Base-by-base conservation (phyloP, 2,888 invertebrate genomes). In the Thymelicus acteon region DNA sequence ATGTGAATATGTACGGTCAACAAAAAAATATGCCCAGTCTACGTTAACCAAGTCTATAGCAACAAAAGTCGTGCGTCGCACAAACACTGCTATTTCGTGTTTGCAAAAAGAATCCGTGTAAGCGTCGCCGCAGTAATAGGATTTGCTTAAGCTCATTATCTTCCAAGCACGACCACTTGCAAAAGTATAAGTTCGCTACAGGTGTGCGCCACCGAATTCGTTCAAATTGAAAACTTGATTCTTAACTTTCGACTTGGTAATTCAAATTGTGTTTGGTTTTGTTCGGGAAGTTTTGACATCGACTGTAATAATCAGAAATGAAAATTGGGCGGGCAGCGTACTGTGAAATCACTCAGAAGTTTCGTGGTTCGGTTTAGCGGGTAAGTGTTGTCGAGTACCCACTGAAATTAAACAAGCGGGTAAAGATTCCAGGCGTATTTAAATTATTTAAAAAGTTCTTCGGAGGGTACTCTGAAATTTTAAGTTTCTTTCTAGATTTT, bases 131-230 rank as follows among this genome's bases (percentile, higher is more conserved):
- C 64, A 48, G 76, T 79, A 79, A 79, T 79, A 77, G 79, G 79
- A 80, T 79, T 79, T 76, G 75, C 73, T 67, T 77, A 76, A 79
- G 78, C 79, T 76, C 74, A 78, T 78, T 79, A 79, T 77, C 74
- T 73, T 52, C 72, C n/a, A 44, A 48, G 74, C 72, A 72, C 64
- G 67, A 72, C 71, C 47, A 71, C 60, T 60, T 70, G 57, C 37
- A 58, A 66, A 66, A 54, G 60, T 69, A 63, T 72, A 64, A 66
- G 62, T 66, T 62, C 19, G 70, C 72, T 71, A 74, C 71, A 73
- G 66, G 68, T 71, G 69, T 68, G 63, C 49, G 54, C n/a, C 8
- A 7, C 54, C 62, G 68, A 69, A 64, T 58, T 64, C 58, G 13
- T 69, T 58, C 48, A 57, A 58, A 58, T 58, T 58, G 37, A 39